Conservation (phyloP, 2,888 invertebrate genomes). For the Carpatolechia fugitivella region DNA sequence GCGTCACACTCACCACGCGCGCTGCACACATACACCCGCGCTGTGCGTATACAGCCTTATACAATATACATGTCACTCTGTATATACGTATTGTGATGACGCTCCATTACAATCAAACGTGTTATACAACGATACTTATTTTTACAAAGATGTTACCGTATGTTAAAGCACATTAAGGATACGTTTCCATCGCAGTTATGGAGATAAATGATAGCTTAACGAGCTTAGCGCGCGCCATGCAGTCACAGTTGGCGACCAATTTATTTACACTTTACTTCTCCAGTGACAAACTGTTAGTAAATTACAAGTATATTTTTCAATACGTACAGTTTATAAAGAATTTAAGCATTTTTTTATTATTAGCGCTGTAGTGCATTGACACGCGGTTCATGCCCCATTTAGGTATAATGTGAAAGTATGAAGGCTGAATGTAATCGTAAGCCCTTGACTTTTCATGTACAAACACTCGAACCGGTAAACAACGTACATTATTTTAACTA, state of each 20-base stretch:
- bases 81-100: slow-evolving; percentile 56
- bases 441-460: slow-evolving; percentile 16
- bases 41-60: slow-evolving; percentile 22
- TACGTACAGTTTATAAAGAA: no score
- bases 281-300: not conserved
- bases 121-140: slow-evolving; percentile 56
- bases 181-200: slow-evolving; percentile 31
- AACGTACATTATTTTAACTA: slow-evolving; percentile 4
- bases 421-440: slow-evolving; percentile 18
- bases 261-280: not conserved
- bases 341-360: not conserved
- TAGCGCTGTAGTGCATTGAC: not conserved
- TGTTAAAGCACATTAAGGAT: slow-evolving; percentile 25
- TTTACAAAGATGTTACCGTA: slow-evolving; percentile 39
- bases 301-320: not conserved
- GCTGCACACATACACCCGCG: slow-evolving; percentile 28
- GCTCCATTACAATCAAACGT: slow-evolving; percentile 58
- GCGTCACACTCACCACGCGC: slow-evolving; percentile 59
- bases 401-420: slow-evolving; percentile 17
- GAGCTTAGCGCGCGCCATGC: not conserved
- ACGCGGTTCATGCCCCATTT: slow-evolving; percentile 15
- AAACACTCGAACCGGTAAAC: slow-evolving; percentile 7
- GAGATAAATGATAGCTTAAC: slow-evolving; percentile 24
- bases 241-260: not conserved
- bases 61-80: slow-evolving; percentile 23